A percentile compares a stretch with the other conserved stretches of the same genome.
phyloP scores from a whole-genome alignment of 2,797 vertebrate species.

The Gouania willdenowi region DNA sequence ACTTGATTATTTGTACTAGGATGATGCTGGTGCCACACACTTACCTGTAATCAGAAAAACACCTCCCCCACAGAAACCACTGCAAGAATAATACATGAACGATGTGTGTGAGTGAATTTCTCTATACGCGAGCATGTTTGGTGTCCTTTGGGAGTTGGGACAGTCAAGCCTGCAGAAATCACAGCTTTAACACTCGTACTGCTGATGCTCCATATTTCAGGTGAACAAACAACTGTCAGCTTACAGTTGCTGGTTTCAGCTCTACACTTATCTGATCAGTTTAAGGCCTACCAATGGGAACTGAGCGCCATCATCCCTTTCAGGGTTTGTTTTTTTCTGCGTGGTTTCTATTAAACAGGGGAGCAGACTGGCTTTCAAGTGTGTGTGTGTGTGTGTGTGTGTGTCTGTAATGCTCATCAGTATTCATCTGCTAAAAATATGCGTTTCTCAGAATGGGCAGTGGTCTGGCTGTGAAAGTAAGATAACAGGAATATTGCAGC shows the following conservation, averaged over 20 bases:
- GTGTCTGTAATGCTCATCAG: conserved; percentile 46
- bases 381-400: conserved; percentile 12
- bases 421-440: conserved; percentile 59
- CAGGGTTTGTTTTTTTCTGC: conserved; percentile 38
- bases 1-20: conserved; percentile 2
- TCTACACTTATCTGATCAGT: conserved; percentile 52
- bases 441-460: conserved; percentile 43
- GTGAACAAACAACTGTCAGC: conserved; percentile 53
- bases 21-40: neutral
- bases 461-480: conserved; percentile 55
- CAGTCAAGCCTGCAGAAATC: conserved; percentile 47
- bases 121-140: conserved; percentile 23
- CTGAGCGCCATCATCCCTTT: conserved; percentile 33
- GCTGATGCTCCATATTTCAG: conserved; percentile 60
- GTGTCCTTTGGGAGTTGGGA: conserved; percentile 39
- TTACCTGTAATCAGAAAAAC: conserved; percentile 34
- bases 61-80: conserved; percentile 7
- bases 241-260: conserved; percentile 29
- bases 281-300: conserved; percentile 45
- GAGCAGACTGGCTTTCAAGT: conserved; percentile 11
- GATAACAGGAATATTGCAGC: conserved; percentile 61
- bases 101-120: conserved; percentile 10
- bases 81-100: conserved; percentile 24
- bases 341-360: conserved; percentile 17
- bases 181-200: conserved; percentile 47